These are phyloP conservation scores for Fregata magnificens DNA, from an alignment of 2,113 vertebrate species.

Conservation along the genomic window DNA sequence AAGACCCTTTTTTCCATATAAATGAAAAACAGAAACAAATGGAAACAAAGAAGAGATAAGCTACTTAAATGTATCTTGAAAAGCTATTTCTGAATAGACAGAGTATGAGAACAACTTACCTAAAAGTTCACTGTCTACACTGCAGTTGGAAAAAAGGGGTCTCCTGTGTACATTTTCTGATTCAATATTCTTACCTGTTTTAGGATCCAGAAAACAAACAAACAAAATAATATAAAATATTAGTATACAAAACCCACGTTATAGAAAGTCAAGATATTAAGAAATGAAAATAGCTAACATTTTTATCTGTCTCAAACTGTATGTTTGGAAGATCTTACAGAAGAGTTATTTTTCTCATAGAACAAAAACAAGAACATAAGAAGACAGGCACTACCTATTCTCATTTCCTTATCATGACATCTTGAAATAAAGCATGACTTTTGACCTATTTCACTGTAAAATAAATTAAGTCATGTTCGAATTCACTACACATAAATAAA, in stretches of 20 bases:
- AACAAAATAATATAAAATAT: background rate
- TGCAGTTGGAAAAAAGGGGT: slow-evolving; percentile 79
- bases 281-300: background rate
- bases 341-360: background rate
- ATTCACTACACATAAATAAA: background rate
- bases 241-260: background rate
- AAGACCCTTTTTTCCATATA: background rate
- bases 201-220: background rate
- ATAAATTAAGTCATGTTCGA: background rate
- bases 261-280: background rate
- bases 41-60: background rate
- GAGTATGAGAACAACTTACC: slow-evolving; percentile 66
- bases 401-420: background rate
- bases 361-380: background rate
- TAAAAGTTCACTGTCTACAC: slow-evolving; percentile 72
- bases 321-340: background rate
- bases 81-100: background rate
- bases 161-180: slow-evolving; percentile 34
- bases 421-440: background rate
- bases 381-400: background rate
- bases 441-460: background rate
- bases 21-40: background rate
- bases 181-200: slow-evolving; percentile 5
- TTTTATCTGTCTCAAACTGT: background rate
- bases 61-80: background rate